Conservation (phyloP, 2,797 vertebrate genomes). For the Amblyraja radiata region DNA sequence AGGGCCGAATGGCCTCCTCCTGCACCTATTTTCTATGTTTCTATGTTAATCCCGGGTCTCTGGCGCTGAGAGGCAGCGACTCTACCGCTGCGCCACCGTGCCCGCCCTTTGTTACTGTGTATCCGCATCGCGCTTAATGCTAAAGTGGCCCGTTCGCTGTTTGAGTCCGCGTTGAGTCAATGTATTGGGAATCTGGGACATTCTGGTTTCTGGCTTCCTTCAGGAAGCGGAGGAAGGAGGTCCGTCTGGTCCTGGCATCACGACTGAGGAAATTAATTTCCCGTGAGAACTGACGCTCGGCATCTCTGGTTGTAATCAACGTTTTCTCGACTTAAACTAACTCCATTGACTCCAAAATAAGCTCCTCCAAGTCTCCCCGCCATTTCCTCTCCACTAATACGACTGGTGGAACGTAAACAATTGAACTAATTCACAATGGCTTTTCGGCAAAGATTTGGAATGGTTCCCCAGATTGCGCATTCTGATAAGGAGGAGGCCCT, state of each 20-base stretch:
- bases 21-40: too few relatives aligned
- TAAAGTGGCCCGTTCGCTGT: neutral
- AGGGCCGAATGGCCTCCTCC: too few relatives aligned
- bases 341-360: neutral
- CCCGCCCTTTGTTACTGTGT: too few relatives aligned
- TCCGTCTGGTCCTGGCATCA: conserved; percentile 7
- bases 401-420: neutral
- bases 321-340: neutral
- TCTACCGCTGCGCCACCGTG: too few relatives aligned
- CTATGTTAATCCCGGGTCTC: too few relatives aligned
- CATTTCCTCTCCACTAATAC: neutral
- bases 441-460: too few relatives aligned
- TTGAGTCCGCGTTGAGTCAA: neutral
- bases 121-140: too few relatives aligned
- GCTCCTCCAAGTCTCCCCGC: neutral
- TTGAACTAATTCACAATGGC: neutral
- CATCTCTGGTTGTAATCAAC: neutral
- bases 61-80: too few relatives aligned
- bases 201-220: conserved; percentile 3
- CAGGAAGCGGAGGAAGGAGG: conserved; percentile 15
- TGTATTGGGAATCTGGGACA: neutral
- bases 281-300: neutral
- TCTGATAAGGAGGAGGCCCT: too few relatives aligned
- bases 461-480: neutral
- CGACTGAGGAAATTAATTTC: conserved; percentile 10